Percentiles rank a stretch among this genome's conserved stretches.
Evolutionary conservation across 92 coral and sea anemone genomes (phyloP).

Genomic region (Anthopleura xanthogrammica): DNA sequence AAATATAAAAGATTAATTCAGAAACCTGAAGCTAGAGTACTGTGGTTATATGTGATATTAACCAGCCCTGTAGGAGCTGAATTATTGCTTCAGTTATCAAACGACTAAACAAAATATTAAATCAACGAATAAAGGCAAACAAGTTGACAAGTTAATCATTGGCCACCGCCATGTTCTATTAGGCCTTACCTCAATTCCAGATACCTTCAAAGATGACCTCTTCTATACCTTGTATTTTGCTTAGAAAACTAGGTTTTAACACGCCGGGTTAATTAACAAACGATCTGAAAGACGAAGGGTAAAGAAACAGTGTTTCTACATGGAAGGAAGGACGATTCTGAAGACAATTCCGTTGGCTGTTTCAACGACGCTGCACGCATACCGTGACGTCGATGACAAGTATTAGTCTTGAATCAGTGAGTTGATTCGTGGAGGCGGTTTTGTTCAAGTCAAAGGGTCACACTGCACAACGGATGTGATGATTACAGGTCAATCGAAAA

Average conservation of each 20-base stretch:
- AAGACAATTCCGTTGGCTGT: not conserved
- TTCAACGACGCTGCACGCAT: not conserved
- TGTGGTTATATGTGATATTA: not conserved
- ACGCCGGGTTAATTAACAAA: not conserved
- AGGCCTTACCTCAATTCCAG: constrained; percentile 1
- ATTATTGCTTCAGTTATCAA: not conserved
- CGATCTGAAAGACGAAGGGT: not conserved
- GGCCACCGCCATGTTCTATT: constrained; percentile 9
- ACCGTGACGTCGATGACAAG: constrained; percentile 11
- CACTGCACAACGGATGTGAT: constrained; percentile 31
- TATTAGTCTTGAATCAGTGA: constrained; percentile 18
- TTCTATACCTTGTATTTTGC: not conserved
- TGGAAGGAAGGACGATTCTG: not conserved
- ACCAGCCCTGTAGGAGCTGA: constrained; percentile 3
- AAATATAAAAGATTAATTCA: not conserved
- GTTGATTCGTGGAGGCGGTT: constrained; percentile 21
- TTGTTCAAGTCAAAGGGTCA: constrained; percentile 42
- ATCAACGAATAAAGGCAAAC: constrained; percentile 3
- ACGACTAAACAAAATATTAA: not conserved
- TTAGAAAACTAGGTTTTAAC: not conserved
- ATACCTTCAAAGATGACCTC: constrained; percentile 1
- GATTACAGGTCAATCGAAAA: constrained; percentile 32
- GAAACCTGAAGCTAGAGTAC: not conserved
- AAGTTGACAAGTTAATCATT: constrained; percentile 4
- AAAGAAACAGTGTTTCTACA: not conserved